Conservation (phyloP, 2,888 invertebrate genomes). For the Calameuta idolon region DNA sequence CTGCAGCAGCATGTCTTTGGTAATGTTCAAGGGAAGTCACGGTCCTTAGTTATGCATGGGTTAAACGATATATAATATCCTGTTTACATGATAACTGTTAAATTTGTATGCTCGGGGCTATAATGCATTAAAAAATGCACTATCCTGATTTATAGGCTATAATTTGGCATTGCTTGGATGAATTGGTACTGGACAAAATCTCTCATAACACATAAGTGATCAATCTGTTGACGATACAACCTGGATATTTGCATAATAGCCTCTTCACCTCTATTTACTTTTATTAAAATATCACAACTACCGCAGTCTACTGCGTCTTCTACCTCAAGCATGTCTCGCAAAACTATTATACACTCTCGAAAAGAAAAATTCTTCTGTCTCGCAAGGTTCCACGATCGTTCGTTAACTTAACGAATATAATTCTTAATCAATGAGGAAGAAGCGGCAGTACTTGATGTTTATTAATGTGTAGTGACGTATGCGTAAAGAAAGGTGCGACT, state of each 20-base stretch:
- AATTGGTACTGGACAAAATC: not conserved
- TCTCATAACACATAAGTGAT: not conserved
- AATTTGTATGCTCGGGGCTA: not conserved
- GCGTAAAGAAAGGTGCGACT: not conserved
- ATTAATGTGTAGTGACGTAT: not conserved
- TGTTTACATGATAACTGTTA: slow-evolving; percentile 1
- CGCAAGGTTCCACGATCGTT: not conserved
- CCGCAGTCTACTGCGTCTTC: slow-evolving; percentile 34
- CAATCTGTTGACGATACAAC: not conserved
- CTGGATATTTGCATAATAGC: slow-evolving; percentile 39
- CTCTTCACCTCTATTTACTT: slow-evolving; percentile 31
- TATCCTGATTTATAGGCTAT: not conserved
- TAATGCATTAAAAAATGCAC: slow-evolving; percentile 15
- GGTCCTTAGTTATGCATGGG: slow-evolving; percentile 36
- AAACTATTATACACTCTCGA: not conserved
- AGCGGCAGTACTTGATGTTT: not conserved
- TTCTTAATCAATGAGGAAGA: not conserved
- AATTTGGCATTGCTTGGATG: not conserved
- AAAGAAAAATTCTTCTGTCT: not conserved
- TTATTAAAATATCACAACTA: slow-evolving; percentile 14
- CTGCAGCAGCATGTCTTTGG: slow-evolving; percentile 2
- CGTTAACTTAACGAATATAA: too few species aligned
- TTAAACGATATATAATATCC: slow-evolving; percentile 17
- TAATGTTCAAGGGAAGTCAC: slow-evolving; percentile 31
- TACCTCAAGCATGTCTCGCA: slow-evolving; percentile 43